Conservation (phyloP, 23 tunicate genomes). For the Halocynthia roretzi region DNA sequence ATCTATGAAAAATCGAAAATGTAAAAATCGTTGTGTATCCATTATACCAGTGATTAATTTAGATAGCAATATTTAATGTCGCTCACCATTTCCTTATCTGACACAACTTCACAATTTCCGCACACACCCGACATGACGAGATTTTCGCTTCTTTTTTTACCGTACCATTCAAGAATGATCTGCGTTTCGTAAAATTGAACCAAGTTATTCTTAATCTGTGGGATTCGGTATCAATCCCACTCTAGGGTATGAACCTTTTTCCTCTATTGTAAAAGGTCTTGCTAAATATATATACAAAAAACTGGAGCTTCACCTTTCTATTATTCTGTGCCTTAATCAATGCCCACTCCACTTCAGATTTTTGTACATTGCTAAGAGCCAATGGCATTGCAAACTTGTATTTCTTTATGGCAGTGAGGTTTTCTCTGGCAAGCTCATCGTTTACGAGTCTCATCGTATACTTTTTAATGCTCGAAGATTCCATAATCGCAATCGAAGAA, state of each 20-base stretch:
- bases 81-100: slow-evolving; percentile 1
- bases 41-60: not conserved
- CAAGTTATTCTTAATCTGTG: too few species aligned
- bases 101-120: not conserved
- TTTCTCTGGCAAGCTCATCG: too few species aligned
- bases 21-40: not conserved
- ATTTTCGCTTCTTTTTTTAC: not conserved
- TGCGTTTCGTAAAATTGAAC: not conserved
- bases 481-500: too few species aligned
- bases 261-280: not conserved
- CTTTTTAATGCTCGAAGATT: too few species aligned
- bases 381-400: too few species aligned
- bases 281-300: not conserved
- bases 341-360: not conserved
- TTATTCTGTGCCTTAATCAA: not conserved
- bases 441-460: too few species aligned
- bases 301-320: not conserved
- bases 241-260: too few species aligned
- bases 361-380: not conserved
- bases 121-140: not conserved
- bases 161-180: slow-evolving; percentile 11
- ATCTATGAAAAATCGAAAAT: not conserved
- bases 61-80: not conserved
- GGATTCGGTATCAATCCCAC: too few species aligned
- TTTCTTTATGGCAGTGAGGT: too few species aligned